phyloP scores from a whole-genome alignment of 2,113 vertebrate species.

The Sander vitreus region DNA sequence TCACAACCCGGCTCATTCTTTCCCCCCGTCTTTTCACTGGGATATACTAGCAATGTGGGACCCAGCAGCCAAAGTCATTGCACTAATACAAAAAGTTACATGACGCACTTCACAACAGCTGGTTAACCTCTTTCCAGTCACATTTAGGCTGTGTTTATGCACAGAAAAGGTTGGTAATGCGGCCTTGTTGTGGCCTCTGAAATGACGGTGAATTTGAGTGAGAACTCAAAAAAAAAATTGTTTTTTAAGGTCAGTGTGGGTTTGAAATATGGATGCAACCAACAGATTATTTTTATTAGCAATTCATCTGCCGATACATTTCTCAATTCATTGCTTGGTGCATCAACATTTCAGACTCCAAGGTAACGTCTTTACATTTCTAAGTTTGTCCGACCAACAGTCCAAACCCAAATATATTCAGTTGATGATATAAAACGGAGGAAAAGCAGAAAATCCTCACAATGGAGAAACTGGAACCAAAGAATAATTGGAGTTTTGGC shows the following conservation, averaged over 20 bases:
- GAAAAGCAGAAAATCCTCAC: background rate
- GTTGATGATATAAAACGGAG: background rate
- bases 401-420: background rate
- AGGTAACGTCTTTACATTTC: background rate
- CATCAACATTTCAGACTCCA: background rate
- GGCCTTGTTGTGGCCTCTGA: slow-evolving; percentile 1
- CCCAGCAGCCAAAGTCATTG: slow-evolving; percentile 44
- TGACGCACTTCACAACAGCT: slow-evolving; percentile 53
- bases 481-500: background rate
- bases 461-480: background rate
- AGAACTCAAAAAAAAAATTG: too few species aligned
- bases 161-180: background rate
- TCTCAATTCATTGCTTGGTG: background rate
- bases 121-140: slow-evolving; percentile 27
- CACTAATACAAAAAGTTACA: slow-evolving; percentile 61
- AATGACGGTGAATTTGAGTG: background rate
- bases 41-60: slow-evolving; percentile 58
- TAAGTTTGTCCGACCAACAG: background rate
- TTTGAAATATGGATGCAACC: background rate
- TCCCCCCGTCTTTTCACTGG: slow-evolving; percentile 42
- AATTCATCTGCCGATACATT: background rate
- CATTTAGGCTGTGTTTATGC: background rate
- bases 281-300: background rate
- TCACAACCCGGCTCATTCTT: slow-evolving; percentile 57
- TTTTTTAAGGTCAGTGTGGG: background rate